Conservation (phyloP, 2,113 vertebrate species). For the Origma solitaria region DNA sequence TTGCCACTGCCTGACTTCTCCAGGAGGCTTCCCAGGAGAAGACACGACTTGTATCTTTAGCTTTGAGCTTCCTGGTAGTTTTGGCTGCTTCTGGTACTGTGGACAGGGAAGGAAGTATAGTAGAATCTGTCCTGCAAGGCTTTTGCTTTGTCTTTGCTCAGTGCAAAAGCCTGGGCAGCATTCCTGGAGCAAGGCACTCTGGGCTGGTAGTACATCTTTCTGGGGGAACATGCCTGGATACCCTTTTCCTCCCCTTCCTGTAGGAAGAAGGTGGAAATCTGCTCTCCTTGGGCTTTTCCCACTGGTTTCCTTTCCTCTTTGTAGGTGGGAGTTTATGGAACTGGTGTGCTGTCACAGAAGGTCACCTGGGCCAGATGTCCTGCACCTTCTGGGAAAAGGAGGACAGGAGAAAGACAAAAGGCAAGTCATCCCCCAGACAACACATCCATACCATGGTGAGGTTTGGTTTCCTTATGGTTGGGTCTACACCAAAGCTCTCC, state of each 20-base stretch:
- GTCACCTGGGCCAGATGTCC: background rate
- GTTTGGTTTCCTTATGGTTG: background rate
- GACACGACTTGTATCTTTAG: background rate
- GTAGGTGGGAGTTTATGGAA: background rate
- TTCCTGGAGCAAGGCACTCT: background rate
- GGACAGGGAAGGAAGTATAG: background rate
- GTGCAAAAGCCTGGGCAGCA: background rate
- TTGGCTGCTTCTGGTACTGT: background rate
- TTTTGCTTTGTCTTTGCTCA: background rate
- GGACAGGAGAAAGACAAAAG: background rate
- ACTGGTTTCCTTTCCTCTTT: background rate
- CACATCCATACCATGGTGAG: background rate
- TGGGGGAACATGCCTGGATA: background rate
- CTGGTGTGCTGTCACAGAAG: background rate
- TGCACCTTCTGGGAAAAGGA: background rate
- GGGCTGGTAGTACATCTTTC: fast-evolving
- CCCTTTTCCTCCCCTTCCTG: background rate
- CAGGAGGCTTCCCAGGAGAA: background rate
- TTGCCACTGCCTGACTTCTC: background rate
- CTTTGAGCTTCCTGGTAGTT: background rate
- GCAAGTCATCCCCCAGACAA: background rate
- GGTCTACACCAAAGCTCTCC: background rate
- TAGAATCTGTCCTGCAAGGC: background rate
- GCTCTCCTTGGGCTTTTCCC: background rate
- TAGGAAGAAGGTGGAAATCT: background rate